phyloP scores from a whole-genome alignment of 2,888 invertebrate species.

The Creontiades dilutus region DNA sequence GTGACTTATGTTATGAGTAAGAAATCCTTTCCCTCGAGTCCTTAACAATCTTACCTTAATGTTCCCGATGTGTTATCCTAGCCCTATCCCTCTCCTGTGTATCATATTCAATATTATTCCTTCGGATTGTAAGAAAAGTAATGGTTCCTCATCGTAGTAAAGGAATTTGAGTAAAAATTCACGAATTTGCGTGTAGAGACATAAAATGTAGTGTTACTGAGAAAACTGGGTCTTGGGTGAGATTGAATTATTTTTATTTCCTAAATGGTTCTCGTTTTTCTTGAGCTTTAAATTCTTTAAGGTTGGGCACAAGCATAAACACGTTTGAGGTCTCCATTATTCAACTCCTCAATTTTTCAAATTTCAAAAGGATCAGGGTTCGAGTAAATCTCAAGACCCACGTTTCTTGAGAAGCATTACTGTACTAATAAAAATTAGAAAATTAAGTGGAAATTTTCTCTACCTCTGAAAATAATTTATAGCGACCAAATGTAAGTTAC shows the following conservation, averaged over 20 bases:
- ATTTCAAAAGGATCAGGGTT: background rate
- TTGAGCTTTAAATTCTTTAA: background rate
- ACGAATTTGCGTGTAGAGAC: background rate
- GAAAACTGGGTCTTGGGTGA: background rate
- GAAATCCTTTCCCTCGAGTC: slow-evolving; percentile 46
- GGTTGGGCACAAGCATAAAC: background rate
- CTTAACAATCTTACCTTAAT: slow-evolving; percentile 36
- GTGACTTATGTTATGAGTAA: slow-evolving; percentile 49
- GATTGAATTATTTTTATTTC: background rate
- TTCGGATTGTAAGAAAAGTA: slow-evolving; percentile 68
- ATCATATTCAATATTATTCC: slow-evolving; percentile 58
- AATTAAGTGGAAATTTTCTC: slow-evolving; percentile 59
- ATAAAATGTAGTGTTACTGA: background rate
- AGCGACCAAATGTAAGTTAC: slow-evolving; percentile 59
- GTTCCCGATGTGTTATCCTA: slow-evolving; percentile 28
- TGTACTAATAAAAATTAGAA: slow-evolving; percentile 18
- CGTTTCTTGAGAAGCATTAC: slow-evolving; percentile 42
- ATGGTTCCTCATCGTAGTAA: slow-evolving; percentile 60
- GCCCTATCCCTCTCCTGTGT: slow-evolving; percentile 20
- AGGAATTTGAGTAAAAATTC: slow-evolving; percentile 24
- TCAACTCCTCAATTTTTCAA: background rate
- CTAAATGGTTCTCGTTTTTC: background rate
- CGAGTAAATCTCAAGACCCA: background rate
- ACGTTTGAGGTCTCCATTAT: background rate
- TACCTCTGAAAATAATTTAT: slow-evolving; percentile 67